Evolutionary conservation across 2,888 invertebrate genomes (phyloP).

Genomic region (Pterostichus madidus): DNA sequence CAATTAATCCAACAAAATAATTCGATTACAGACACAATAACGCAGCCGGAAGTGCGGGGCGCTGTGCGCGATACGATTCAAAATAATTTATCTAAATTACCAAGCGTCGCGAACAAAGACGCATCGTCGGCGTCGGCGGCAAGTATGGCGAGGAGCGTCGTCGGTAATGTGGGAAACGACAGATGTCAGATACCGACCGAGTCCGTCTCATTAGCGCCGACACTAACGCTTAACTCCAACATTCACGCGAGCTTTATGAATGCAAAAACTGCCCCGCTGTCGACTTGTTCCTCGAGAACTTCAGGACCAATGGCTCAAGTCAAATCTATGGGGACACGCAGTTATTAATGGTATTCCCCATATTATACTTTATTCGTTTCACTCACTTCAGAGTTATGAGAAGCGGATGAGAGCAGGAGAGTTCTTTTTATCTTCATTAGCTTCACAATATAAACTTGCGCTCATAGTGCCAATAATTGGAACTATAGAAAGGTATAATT

Average conservation of each 20-base stretch:
- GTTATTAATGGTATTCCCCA: no score
- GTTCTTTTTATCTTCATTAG: no score
- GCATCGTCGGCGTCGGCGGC: background rate
- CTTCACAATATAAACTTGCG: no score
- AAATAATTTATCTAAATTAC: conserved; percentile 62
- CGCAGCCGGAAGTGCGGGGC: conserved; percentile 1
- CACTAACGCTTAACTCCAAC: conserved; percentile 26
- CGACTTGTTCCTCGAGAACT: background rate
- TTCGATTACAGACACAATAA: conserved; percentile 30
- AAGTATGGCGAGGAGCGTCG: background rate
- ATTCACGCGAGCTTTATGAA: conserved; percentile 5
- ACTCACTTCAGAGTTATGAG: no score
- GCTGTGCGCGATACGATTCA: conserved; percentile 43
- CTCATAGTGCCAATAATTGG: no score
- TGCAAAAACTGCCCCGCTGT: conserved; percentile 25
- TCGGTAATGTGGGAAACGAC: conserved; percentile 56
- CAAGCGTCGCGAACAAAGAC: conserved; percentile 45
- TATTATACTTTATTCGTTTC: no score
- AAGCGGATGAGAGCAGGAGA: no score
- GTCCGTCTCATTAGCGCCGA: conserved; percentile 46
- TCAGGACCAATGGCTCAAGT: no score
- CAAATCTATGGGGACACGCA: no score
- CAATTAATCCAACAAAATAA: conserved; percentile 43
- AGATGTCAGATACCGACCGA: conserved; percentile 56
- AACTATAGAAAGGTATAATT: no score